Conservation (phyloP, 2,113 vertebrate species). For the Saiga tatarica region DNA sequence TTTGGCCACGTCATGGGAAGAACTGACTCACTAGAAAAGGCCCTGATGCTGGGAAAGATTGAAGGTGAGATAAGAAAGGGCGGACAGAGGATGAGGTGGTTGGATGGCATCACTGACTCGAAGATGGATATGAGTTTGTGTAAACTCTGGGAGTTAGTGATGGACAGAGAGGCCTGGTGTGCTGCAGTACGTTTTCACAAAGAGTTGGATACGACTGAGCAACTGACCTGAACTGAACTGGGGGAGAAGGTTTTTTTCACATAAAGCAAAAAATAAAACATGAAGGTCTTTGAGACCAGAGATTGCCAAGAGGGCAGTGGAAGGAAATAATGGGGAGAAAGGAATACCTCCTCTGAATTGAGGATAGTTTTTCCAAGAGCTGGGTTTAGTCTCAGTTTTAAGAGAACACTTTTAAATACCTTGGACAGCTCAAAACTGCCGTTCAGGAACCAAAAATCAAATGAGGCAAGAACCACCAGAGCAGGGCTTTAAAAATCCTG, state of each 20-base stretch:
- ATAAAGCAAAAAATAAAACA: background rate
- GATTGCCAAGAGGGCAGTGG: background rate
- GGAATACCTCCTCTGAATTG: background rate
- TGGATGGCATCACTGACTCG: background rate
- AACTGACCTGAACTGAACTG: background rate
- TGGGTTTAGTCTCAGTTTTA: background rate
- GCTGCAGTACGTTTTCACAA: background rate
- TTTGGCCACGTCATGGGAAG: background rate
- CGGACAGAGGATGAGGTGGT: background rate
- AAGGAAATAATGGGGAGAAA: background rate
- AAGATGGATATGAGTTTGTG: background rate
- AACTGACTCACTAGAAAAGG: background rate
- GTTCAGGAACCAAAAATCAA: slow-evolving; percentile 29
- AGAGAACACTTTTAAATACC: background rate
- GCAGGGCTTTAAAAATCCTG: background rate
- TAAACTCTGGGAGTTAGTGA: background rate
- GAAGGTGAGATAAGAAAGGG: background rate
- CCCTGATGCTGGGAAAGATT: background rate
- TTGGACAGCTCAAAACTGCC: slow-evolving; percentile 34
- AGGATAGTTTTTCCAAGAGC: background rate
- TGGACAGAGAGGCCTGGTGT: rapidly evolving
- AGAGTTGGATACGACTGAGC: background rate
- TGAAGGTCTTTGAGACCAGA: background rate
- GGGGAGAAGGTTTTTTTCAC: background rate
- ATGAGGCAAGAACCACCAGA: background rate